phyloP scores from a whole-genome alignment of 1,140 invertebrate species.

The Eriosoma lanigerum region DNA sequence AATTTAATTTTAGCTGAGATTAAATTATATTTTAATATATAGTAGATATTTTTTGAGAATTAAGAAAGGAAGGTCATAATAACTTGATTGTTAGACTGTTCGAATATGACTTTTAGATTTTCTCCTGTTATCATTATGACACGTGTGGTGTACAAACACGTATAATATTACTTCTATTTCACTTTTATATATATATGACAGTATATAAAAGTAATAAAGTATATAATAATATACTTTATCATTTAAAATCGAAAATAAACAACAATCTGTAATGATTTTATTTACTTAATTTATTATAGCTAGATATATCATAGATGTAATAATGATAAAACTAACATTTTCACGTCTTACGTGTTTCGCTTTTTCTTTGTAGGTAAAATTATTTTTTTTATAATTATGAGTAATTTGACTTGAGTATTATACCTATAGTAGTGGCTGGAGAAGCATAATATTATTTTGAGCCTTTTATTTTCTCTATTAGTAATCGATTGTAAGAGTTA shows the following conservation, averaged over 20 bases:
- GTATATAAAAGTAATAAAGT: no score
- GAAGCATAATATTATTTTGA: neutral
- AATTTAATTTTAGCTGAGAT: no score
- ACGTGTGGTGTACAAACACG: no score
- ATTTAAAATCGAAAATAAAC: slow-evolving; percentile 40
- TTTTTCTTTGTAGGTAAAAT: slow-evolving; percentile 25
- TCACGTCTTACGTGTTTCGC: slow-evolving; percentile 9
- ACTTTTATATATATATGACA: neutral
- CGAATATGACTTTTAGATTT: neutral
- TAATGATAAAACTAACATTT: neutral
- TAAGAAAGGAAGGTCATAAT: neutral
- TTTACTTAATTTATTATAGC: neutral
- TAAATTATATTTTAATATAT: no score
- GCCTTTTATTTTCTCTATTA: neutral
- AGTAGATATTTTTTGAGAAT: no score
- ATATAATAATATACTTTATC: neutral
- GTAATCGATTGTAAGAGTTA: neutral
- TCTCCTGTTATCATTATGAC: no score
- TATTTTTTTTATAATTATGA: neutral
- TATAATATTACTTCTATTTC: neutral
- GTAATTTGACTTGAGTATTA: no score
- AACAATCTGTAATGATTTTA: slow-evolving; percentile 18
- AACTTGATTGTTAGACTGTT: neutral
- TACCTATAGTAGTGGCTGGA: neutral
- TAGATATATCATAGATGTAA: neutral